These are phyloP conservation scores for Chloroceryle aenea DNA, from an alignment of 2,113 vertebrate species.

Conservation along the genomic window DNA sequence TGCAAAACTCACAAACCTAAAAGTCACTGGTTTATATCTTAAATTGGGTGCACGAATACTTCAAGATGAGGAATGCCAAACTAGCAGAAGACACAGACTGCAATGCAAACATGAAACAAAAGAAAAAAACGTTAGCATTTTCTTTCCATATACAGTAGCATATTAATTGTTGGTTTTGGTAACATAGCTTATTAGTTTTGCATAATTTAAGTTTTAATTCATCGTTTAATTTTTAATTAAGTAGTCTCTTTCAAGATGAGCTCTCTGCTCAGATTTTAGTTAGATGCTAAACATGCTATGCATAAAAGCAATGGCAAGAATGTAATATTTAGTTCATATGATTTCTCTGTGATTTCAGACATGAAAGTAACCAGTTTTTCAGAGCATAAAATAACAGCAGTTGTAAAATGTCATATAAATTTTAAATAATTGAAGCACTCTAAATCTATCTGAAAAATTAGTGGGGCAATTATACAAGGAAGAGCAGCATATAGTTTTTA, in stretches of 20 bases:
- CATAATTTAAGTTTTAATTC: constrained; percentile 86
- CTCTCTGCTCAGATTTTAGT: constrained; percentile 68
- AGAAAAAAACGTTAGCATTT: constrained; percentile 62
- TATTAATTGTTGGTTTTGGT: constrained; percentile 79
- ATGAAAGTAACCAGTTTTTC: constrained; percentile 59
- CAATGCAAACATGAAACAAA: constrained; percentile 68
- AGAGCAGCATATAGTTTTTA: neutral
- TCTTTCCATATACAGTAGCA: constrained; percentile 64
- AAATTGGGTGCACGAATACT: constrained; percentile 56
- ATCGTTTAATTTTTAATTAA: constrained; percentile 85
- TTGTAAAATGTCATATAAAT: constrained; percentile 63
- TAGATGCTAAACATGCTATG: constrained; percentile 62
- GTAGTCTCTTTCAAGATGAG: constrained; percentile 75
- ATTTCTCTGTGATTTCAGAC: constrained; percentile 63
- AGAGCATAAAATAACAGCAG: constrained; percentile 53
- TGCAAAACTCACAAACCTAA: constrained; percentile 59
- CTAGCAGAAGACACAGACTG: constrained; percentile 26
- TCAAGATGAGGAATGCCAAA: constrained; percentile 62
- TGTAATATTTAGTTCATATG: constrained; percentile 33
- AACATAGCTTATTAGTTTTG: constrained; percentile 81
- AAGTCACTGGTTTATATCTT: constrained; percentile 60
- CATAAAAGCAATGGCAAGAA: constrained; percentile 59
- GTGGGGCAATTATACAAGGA: neutral
- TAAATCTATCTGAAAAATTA: constrained; percentile 50
- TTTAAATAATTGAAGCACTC: constrained; percentile 74